A percentile compares a stretch with the other conserved stretches of the same genome.
Evolutionary conservation across 23 tunicate genomes (phyloP).

Genomic region (Diplosoma virens): DNA sequence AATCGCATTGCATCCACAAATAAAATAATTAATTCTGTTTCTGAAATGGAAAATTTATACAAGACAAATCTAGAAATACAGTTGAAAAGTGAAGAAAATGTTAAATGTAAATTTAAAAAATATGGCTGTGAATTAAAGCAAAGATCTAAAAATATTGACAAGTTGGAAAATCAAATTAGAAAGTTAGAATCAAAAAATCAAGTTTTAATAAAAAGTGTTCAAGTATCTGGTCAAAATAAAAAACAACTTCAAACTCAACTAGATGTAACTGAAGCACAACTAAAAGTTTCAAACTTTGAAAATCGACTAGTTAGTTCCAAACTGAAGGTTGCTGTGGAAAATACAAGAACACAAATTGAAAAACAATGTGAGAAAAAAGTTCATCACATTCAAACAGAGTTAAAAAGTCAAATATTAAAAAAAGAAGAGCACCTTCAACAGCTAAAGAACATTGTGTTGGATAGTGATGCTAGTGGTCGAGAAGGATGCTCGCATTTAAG

Average conservation of each 20-base stretch:
- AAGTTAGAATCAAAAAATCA: conserved; percentile 95
- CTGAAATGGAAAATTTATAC: conserved; percentile 26
- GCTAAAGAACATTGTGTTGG: conserved; percentile 55
- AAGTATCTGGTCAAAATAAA: conserved; percentile 80
- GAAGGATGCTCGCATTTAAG: too few relatives aligned
- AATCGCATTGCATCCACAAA: conserved; percentile 39
- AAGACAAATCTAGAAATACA: conserved; percentile 23
- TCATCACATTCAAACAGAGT: conserved; percentile 53
- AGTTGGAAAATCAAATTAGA: conserved; percentile 78
- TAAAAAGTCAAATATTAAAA: conserved; percentile 73
- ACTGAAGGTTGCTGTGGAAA: conserved; percentile 61
- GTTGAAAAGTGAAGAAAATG: conserved; percentile 35
- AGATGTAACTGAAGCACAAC: conserved; percentile 44
- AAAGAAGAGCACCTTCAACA: conserved; percentile 83
- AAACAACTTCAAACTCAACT: conserved; percentile 70
- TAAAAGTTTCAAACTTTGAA: conserved; percentile 48
- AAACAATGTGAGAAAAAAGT: conserved; percentile 70
- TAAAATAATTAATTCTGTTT: not conserved
- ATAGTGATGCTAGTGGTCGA: too few relatives aligned
- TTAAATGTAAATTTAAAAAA: conserved; percentile 43
- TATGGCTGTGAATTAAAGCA: conserved; percentile 33
- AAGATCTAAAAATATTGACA: conserved; percentile 49
- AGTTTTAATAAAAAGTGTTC: conserved; percentile 70
- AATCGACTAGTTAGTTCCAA: conserved; percentile 47
- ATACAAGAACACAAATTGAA: conserved; percentile 61